Base-by-base conservation (phyloP, 2,888 invertebrate species). In the Nomada flava region DNA sequence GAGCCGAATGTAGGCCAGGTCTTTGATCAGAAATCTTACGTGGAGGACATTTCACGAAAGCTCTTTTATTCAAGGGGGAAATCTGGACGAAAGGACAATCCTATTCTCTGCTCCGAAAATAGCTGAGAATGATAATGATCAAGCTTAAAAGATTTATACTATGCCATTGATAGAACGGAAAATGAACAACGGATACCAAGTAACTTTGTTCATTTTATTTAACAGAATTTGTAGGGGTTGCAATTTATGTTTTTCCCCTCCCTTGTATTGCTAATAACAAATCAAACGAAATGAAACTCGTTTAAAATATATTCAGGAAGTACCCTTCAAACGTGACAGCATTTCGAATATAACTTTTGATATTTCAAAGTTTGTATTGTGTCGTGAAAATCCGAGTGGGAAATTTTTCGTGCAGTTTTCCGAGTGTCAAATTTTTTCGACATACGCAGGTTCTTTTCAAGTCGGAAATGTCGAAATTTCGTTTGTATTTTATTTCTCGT, bases 1-100 rank as follows among this genome's bases (percentile, higher is more conserved):
- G 71, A 71, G 82, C 47, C 29, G 59, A 76, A 82, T 82, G 50
- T 76, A 82, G 82, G 76, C 53, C 82, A 76, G 57, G 23, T 52
- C 67, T 68, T 70, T 67, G 74, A 67, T 63, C 70, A 44, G 52
- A 11, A 29, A 20, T n/a, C 36, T 36, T 7, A 15, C 42, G 23
- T 15, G 29, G 20, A 42, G 15, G 36, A 20, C 67, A 68, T 71
- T 52, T 53, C 53, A 11, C 7, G 23, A 10, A 23, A n/a, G 26
- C 50, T 67, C 57, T 72, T 64, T 68, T 23, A n/a, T 69, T 52
- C 36, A 59, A 15, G 26, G 15, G 0, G 59, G 53, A 63, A 59
- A 68, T 62, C 36, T 60, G 44, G 10, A 50, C 64, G 44, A 62
- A 62, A 26, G n/a, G 2, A 4, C 1, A n/a, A 20, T n/a, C 10